phyloP scores from a whole-genome alignment of 2,797 vertebrate genomes.

The Phoebastria nigripes region DNA sequence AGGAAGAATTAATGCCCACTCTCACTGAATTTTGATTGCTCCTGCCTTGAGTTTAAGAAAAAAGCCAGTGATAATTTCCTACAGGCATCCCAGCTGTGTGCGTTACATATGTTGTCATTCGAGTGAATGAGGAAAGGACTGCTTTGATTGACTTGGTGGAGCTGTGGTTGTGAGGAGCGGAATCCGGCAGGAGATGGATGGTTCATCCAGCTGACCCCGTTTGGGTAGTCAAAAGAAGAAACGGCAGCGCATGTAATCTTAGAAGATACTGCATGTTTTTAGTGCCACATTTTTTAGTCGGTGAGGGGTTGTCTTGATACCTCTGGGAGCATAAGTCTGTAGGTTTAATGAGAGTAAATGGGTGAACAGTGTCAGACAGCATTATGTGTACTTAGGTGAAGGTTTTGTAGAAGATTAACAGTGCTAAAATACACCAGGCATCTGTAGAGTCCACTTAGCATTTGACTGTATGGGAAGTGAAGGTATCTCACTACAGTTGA shows the following conservation, averaged over 20 bases:
- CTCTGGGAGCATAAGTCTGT: neutral
- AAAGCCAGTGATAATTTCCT: neutral
- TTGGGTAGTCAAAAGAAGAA: neutral
- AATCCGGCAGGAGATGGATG: rapidly evolving
- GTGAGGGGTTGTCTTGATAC: neutral
- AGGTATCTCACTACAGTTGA: neutral
- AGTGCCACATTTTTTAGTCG: rapidly evolving
- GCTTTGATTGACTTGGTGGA: neutral
- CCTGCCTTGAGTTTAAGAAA: neutral
- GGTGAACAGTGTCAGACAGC: neutral
- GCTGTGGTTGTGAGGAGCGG: neutral
- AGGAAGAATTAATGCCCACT: neutral
- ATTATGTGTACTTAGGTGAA: neutral
- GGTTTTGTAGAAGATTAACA: neutral
- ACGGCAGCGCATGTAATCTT: rapidly evolving
- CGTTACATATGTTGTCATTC: rapidly evolving
- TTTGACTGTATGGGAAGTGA: neutral
- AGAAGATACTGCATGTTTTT: neutral
- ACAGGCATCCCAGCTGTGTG: neutral
- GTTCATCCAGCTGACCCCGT: neutral
- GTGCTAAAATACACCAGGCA: neutral
- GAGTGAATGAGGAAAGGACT: neutral
- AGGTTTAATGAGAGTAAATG: neutral
- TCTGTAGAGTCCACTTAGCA: neutral
- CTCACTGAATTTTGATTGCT: neutral